Evolutionary conservation across 2,797 vertebrate species (phyloP), one percentile per base, ranked within the genome.

Genomic region (Cephalopachus bancanus): DNA sequence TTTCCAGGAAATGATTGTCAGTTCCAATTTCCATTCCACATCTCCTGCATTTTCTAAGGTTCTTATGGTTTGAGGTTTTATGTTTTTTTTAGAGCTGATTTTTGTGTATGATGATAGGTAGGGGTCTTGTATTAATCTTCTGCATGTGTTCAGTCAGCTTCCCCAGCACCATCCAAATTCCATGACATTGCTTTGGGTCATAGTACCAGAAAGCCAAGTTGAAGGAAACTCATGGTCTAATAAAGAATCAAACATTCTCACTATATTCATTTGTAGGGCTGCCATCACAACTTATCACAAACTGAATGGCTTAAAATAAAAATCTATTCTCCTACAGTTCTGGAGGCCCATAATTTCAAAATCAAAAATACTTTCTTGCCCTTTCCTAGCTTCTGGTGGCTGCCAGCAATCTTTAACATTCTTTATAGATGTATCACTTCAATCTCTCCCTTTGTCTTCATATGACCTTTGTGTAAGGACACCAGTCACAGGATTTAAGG

Each of bases 291-390:
- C 93, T 78, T 60, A 33, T 28, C 69, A 83, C 71, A 83, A 88
- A 72, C 4, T 22, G 28, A 24, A 57, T 64, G 75, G 6, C 57
- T 92, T 60, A 86, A 93, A 91, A 75, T 17, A 65, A 28, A 92
- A 83, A 74, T 64, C 0, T 49, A 85, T 20, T 67, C 57, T 94
- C 53, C 30, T 51, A 60, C 11, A 74, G 57, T 62, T 75, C 55
- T 80, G 10, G 6, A 57, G 37, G 20, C 33, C 53, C 53, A 69
- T 30, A 87, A 62, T 20, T 89, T 30, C 89, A 93, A 92, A 97
- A 71, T 69, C 65, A 87, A 93, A 53, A 37, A 3, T 37, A 37
- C 37, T 37, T 37, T 37, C 24, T 79, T 59, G 62, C 83, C 75
- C 90, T 87, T 79, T 30, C 62, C 53, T 67, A 53, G 33, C 1